Conservation (phyloP, 2,113 vertebrate genomes). For the Chionodraco myersi region DNA sequence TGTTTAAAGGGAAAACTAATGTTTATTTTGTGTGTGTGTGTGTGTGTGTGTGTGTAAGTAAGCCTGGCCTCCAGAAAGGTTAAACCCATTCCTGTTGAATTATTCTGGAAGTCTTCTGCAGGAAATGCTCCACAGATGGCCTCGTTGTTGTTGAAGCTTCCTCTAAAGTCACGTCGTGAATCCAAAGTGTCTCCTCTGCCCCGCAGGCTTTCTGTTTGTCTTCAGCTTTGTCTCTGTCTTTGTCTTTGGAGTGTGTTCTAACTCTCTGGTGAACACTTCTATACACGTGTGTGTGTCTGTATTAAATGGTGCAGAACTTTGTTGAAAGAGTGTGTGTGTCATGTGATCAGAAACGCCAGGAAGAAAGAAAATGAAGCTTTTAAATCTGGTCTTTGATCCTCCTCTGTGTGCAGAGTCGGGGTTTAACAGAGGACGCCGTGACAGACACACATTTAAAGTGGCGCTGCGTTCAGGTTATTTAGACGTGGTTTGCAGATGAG, state of each 20-base stretch:
- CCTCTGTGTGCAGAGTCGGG: not conserved
- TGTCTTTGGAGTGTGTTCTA: not conserved
- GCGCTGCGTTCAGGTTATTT: not conserved
- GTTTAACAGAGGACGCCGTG: not conserved
- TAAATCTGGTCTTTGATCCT: constrained; percentile 7
- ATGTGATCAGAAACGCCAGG: not conserved
- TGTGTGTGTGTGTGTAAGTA: too few relatives aligned
- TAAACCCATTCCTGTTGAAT: too few relatives aligned
- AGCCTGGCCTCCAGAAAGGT: too few relatives aligned
- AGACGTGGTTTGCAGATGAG: too few relatives aligned
- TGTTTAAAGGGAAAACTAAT: too few relatives aligned
- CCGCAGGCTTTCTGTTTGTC: not conserved
- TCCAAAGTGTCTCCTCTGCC: too few relatives aligned
- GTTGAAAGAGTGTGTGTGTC: constrained; percentile 27
- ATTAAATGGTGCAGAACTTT: constrained; percentile 15
- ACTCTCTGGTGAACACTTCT: not conserved
- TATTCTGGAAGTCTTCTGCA: too few relatives aligned
- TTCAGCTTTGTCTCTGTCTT: not conserved
- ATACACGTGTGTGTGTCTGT: not conserved
- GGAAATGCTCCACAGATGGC: too few relatives aligned
- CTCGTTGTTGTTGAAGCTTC: too few relatives aligned
- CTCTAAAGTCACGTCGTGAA: too few relatives aligned
- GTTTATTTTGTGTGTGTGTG: too few relatives aligned
- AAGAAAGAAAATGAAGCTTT: not conserved
- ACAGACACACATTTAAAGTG: not conserved